Evolutionary conservation across 2,888 invertebrate genomes (phyloP).

Genomic region (Carabus problematicus): DNA sequence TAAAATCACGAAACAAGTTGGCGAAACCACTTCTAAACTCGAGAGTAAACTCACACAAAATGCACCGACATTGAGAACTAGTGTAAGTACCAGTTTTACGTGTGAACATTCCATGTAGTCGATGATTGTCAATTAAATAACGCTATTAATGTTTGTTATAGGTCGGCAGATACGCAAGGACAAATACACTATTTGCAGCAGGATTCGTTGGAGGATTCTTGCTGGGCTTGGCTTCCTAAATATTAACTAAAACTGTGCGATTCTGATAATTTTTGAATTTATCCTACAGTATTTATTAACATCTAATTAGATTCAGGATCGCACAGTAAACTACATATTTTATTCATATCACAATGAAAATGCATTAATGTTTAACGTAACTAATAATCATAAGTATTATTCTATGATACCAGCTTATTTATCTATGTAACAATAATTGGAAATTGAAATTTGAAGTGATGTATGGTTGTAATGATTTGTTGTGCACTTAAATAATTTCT

Average conservation of each 20-base stretch:
- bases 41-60: conserved; percentile 17
- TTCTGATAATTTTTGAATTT: too few relatives aligned
- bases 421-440: too few relatives aligned
- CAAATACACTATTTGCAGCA: conserved; percentile 76
- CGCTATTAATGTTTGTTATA: conserved; percentile 58
- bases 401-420: too few relatives aligned
- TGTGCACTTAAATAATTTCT: too few relatives aligned
- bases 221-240: conserved; percentile 73
- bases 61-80: background rate
- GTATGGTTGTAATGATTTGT: too few relatives aligned
- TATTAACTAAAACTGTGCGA: background rate
- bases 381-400: too few relatives aligned
- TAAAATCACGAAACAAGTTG: conserved; percentile 9
- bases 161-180: conserved; percentile 71
- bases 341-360: too few relatives aligned
- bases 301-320: too few relatives aligned
- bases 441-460: too few relatives aligned
- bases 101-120: background rate
- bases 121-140: background rate
- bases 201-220: conserved; percentile 87
- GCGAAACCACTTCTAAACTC: background rate
- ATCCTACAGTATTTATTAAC: too few relatives aligned
- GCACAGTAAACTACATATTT: too few relatives aligned
- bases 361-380: too few relatives aligned
- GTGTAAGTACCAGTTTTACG: background rate